A percentile compares a stretch with the other conserved stretches of the same genome.
Conservation (phyloP, 2,113 vertebrate genomes). For the Butastur rufipennis region DNA sequence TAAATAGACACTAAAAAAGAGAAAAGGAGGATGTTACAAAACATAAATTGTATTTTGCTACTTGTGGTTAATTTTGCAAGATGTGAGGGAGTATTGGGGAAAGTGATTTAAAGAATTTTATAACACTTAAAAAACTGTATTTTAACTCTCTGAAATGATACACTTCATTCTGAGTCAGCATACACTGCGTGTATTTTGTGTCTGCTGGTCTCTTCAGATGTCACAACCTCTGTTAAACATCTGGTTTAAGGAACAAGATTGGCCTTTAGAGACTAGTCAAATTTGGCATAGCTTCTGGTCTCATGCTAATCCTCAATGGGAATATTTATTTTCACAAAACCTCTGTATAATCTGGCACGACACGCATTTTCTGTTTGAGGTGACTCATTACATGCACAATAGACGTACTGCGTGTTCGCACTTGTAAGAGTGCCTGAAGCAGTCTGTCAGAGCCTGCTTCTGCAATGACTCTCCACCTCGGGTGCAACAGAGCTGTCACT, state of each 20-base stretch:
- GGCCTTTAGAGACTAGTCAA: slow-evolving; percentile 29
- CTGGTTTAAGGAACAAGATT: slow-evolving; percentile 40
- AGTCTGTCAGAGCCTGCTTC: not conserved
- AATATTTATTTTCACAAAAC: slow-evolving; percentile 67
- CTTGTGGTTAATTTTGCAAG: not conserved
- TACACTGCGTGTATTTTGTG: not conserved
- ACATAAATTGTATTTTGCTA: not conserved
- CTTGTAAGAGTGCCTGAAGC: slow-evolving; percentile 5
- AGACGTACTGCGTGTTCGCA: not conserved
- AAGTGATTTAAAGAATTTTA: not conserved
- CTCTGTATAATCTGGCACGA: slow-evolving; percentile 50
- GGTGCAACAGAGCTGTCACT: not conserved
- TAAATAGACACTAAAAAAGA: not conserved
- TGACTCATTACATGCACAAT: slow-evolving; percentile 57
- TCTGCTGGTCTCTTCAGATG: slow-evolving; percentile 27
- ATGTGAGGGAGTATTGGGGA: not conserved
- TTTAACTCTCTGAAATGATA: not conserved
- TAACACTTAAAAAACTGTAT: not conserved
- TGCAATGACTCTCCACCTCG: not conserved
- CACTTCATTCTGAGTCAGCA: not conserved
- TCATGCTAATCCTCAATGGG: slow-evolving; percentile 63
- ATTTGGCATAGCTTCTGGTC: slow-evolving; percentile 57
- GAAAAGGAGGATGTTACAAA: not conserved
- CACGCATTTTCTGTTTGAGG: not conserved
- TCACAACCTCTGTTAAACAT: slow-evolving; percentile 44